Percentiles rank a stretch among this genome's conserved stretches.
These are phyloP conservation scores for Cladorhizidae sp. DNA, from an alignment of 37 sponge, comb jelly and placozoan genomes.

Conservation along the genomic window DNA sequence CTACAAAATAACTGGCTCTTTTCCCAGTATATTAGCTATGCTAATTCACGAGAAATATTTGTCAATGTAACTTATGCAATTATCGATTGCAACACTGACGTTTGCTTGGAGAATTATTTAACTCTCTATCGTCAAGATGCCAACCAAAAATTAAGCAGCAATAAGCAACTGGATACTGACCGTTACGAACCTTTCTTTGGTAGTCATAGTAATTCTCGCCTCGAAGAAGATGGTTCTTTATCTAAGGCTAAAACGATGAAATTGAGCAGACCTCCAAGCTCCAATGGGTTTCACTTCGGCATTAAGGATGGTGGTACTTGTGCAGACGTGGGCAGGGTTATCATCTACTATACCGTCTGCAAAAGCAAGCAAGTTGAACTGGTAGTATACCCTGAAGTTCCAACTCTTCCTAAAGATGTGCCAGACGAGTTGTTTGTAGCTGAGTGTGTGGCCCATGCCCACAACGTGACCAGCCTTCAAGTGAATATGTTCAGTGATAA, in stretches of 20 bases:
- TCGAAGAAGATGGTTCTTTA: neutral
- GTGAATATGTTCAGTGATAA: no score
- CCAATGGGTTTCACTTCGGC: neutral
- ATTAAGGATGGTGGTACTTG: constrained; percentile 1
- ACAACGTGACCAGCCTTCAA: neutral
- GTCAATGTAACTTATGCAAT: neutral
- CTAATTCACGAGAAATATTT: no score
- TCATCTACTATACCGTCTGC: neutral
- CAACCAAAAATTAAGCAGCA: neutral
- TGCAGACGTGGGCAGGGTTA: neutral
- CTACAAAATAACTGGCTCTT: constrained; percentile 15
- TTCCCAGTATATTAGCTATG: constrained; percentile 3
- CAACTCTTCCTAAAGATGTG: neutral
- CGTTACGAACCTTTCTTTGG: neutral
- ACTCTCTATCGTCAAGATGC: neutral
- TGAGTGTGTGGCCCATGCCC: no score
- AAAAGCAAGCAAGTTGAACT: neutral
- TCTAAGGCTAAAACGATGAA: neutral
- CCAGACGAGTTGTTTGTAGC: neutral
- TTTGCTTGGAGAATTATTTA: neutral
- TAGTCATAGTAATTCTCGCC: neutral
- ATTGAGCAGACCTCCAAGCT: neutral
- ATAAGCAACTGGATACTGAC: neutral
- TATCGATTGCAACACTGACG: neutral
- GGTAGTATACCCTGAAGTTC: no score